Base-by-base conservation (phyloP, 2,113 vertebrate species). In the Lamprologus lemairii region DNA sequence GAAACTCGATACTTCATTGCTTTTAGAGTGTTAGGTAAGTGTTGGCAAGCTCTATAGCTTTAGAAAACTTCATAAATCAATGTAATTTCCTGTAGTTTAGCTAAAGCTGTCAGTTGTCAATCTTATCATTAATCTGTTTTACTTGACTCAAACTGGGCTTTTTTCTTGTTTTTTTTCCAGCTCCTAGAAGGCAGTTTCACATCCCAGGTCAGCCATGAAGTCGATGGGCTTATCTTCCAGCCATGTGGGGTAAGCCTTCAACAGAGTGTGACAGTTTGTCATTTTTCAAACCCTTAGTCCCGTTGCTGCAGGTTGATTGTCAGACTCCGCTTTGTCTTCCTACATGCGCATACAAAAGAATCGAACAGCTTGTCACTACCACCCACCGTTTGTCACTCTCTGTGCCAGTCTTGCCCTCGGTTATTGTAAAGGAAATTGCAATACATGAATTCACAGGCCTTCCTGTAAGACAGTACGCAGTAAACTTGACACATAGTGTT, bases 201-300 rank as follows among this genome's bases (percentile, higher is more conserved):
- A 28, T 97, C 97, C 93, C 98, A 99, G 96, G 99, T 99, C 93
- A 99, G 98, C 95, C 98, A 99, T 75, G 98, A 99, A 96, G 97
- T 99, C 73, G 98, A 99, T 91, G 99, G 98, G 88, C 97, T 99
- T 68, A 98, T 99, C 96, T 99, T 99, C 96, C 99, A 99, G 93
- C 99, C 98, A 73, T 97, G 96, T 54, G 98, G 98, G 96, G 98
- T 99, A 97, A 99, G 98, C 95, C 47, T 85, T 71, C 31, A 73
- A 80, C 71, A 75, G n/a, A 80, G 55, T 89, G 14, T 83, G 42
- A 79, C 75, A 73, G 19, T 86, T 60, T 88, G 87, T 91, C 80
- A 57, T 71, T 83, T 89, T n/a, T 87, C 81, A 86, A 65, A 86
- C 65, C 86, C 3, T n/a, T 7, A 51, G 47, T 57, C 88, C 17